Evolutionary conservation across 2,797 vertebrate species (phyloP), one percentile per base, ranked within the genome.

Genomic region (Chaetodon trifasciatus): DNA sequence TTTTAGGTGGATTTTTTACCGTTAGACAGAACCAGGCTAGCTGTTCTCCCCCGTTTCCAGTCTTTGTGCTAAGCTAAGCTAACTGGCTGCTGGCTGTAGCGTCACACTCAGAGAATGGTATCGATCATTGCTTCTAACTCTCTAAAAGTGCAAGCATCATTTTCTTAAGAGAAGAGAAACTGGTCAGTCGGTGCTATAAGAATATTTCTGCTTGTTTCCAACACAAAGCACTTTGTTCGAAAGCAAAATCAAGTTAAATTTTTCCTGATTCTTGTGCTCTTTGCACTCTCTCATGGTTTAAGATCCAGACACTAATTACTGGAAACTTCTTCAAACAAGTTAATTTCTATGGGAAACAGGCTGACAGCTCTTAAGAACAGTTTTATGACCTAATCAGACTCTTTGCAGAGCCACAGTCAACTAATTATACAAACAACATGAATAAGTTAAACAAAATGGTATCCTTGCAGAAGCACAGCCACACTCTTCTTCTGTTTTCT

Each of bases 21-120:
- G 7, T 40, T 58, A n/a, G 40, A 64, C 6, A 5, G 42, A 58
- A 4, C 39, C 15, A 32, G 23, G n/a, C 32, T 17, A 61, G 5
- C 32, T 5, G 1, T 58, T 44, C 5, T 4, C n/a, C 19, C 19
- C 7, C 10, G 3, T 35, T 57, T n/a, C 11, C 35, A 57, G n/a
- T 39, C 16, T 53, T 35, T 76, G 50, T 40, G 74, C 68, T 47
- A 53, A 82, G 63, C 44, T 56, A 60, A 57, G 65, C 44, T 69
- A 69, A 24, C 44, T 68, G 79, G 61, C 24, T 65, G 21, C 32
- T 68, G 79, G 61, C 24, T 65, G 21, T 23, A 13, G n/a, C 42
- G 17, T 70, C n/a, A 56, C 3, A 4, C 39, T 5, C 2, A 39
- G 16, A 53, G 35, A 47, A 47, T 3, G 21, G 8, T 49, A 42